These are phyloP conservation scores for Acheta domesticus DNA, from an alignment of 2,888 invertebrate species.

Conservation along the genomic window DNA sequence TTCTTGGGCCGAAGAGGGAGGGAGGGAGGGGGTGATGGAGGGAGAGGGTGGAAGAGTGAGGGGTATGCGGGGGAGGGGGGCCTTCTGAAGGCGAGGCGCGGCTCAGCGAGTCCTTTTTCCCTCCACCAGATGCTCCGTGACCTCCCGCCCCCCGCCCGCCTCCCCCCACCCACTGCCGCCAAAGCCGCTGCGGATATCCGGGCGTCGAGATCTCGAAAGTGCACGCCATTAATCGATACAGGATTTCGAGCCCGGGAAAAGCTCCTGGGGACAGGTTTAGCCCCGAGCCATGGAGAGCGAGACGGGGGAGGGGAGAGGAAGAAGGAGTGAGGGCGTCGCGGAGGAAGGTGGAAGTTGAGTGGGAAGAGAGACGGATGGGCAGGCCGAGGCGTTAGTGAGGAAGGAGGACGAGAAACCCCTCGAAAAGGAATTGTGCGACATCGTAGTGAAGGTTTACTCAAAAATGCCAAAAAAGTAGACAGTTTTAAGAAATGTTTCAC, in stretches of 20 bases:
- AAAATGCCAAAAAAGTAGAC: too few relatives aligned
- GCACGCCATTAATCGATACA: conserved; percentile 18
- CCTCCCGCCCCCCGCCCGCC: neutral
- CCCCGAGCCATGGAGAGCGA: neutral
- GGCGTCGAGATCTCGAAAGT: conserved; percentile 1
- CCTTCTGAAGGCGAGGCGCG: too few relatives aligned
- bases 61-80: too few relatives aligned
- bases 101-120: neutral
- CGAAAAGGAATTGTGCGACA: neutral
- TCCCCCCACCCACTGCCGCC: neutral
- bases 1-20: neutral
- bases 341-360: neutral
- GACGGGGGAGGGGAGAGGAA: neutral
- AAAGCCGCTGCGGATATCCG: neutral
- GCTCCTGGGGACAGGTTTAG: conserved; percentile 8
- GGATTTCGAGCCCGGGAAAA: neutral
- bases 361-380: neutral
- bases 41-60: too few relatives aligned
- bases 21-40: too few relatives aligned
- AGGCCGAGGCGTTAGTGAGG: neutral
- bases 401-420: neutral
- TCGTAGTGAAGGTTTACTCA: neutral
- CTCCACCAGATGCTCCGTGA: neutral
- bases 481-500: too few relatives aligned
- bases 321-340: neutral